Percentiles rank a stretch among this genome's conserved stretches.
phyloP scores from a whole-genome alignment of 2,113 vertebrate species.

The Eublepharis macularius region DNA sequence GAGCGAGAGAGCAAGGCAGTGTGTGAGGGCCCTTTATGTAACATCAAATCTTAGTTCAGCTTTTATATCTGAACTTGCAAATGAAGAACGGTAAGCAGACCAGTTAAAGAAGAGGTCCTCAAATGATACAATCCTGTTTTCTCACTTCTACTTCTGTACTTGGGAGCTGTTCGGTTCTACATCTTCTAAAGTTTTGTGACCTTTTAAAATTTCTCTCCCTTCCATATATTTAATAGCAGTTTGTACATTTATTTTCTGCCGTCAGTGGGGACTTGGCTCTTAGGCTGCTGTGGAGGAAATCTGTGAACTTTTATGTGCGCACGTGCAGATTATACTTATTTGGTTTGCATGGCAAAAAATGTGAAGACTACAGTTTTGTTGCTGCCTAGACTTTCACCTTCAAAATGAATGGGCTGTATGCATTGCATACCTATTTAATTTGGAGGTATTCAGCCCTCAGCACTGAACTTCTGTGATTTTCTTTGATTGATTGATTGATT shows the following conservation, averaged over 20 bases:
- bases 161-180: neutral
- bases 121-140: neutral
- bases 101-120: neutral
- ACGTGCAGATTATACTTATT: neutral
- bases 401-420: neutral
- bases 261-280: neutral
- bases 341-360: neutral
- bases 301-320: neutral
- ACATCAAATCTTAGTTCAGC: no score
- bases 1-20: no score
- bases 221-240: neutral
- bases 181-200: neutral
- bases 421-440: conserved; percentile 54
- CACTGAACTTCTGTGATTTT: conserved; percentile 70
- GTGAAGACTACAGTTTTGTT: neutral
- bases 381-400: neutral
- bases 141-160: neutral
- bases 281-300: neutral
- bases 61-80: neutral
- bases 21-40: no score
- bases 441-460: conserved; percentile 57
- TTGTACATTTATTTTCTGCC: neutral
- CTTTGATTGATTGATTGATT: no score
- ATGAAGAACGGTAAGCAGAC: neutral
- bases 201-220: neutral